Evolutionary conservation across 1,140 invertebrate species (phyloP).

Genomic region (Olivierus martensii): DNA sequence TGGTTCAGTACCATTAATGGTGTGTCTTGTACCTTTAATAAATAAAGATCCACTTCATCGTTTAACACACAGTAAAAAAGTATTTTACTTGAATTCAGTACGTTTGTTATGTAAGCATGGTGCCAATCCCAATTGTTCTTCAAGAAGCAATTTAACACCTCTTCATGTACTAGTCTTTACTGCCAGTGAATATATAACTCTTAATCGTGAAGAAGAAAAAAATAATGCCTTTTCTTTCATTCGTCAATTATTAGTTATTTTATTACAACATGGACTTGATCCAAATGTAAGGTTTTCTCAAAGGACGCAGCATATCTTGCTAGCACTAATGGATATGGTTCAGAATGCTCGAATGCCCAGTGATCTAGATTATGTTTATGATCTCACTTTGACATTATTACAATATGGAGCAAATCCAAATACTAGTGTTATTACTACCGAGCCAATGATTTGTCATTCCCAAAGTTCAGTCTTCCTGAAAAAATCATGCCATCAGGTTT

Average conservation of each 20-base stretch:
- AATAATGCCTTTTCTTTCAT: conserved; percentile 34
- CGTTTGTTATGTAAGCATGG: conserved; percentile 39
- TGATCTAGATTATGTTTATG: conserved; percentile 51
- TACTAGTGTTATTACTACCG: conserved; percentile 26
- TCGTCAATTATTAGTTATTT: conserved; percentile 44
- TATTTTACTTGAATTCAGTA: conserved; percentile 18
- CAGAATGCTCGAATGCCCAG: conserved; percentile 45
- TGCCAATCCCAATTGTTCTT: conserved; percentile 56
- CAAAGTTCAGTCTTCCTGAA: conserved; percentile 43
- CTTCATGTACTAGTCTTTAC: conserved; percentile 56
- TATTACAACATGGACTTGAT: conserved; percentile 52
- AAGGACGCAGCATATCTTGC: conserved; percentile 47
- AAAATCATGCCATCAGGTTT: conserved; percentile 45
- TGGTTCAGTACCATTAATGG: conserved; percentile 55
- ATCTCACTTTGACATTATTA: conserved; percentile 47
- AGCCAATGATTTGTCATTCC: conserved; percentile 28
- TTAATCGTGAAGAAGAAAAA: conserved; percentile 43
- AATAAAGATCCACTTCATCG: conserved; percentile 58
- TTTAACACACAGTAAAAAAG: conserved; percentile 59
- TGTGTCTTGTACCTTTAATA: conserved; percentile 53
- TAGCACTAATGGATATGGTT: conserved; percentile 50
- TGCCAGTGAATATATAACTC: conserved; percentile 53
- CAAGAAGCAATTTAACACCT: conserved; percentile 50
- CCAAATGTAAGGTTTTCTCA: conserved; percentile 39
- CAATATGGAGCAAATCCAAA: conserved; percentile 51